Percentiles rank a stretch among this genome's conserved stretches.
phyloP scores from a whole-genome alignment of 2,113 vertebrate genomes.

The Apodemus speciosus region DNA sequence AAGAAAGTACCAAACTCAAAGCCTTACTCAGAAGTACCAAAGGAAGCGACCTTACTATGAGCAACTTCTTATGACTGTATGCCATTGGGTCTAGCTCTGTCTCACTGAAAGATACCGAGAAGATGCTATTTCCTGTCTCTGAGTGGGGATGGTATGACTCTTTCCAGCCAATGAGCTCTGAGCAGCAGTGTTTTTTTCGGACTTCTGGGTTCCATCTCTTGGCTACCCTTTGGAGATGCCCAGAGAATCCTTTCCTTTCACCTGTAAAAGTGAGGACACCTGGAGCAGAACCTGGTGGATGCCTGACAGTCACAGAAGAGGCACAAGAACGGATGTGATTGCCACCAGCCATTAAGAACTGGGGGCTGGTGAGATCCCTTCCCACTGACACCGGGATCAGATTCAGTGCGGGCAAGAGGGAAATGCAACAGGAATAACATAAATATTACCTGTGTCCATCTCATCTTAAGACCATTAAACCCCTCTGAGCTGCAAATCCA shows the following conservation, averaged over 20 bases:
- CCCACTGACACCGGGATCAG: fast-evolving
- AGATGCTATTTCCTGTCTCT: background rate
- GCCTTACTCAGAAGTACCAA: no score
- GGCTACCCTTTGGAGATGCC: background rate
- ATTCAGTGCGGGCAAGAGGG: background rate
- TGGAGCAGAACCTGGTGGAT: background rate
- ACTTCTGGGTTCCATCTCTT: background rate
- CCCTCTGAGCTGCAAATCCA: background rate
- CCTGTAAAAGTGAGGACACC: background rate
- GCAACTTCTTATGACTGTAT: background rate
- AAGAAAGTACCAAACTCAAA: conserved; percentile 34
- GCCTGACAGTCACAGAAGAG: background rate
- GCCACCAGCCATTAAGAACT: background rate
- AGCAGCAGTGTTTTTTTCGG: background rate
- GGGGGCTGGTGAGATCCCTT: background rate
- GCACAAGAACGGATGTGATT: background rate
- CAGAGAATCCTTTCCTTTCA: conserved; percentile 3
- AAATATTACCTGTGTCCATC: background rate
- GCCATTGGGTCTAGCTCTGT: background rate
- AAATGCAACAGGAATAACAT: background rate
- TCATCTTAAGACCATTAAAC: background rate
- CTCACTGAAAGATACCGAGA: background rate
- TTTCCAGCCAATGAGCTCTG: background rate
- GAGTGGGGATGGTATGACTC: background rate
- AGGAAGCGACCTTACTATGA: no score